Base-by-base conservation (phyloP, 92 coral and sea anemone genomes). In the Epizoanthus rinbou region DNA sequence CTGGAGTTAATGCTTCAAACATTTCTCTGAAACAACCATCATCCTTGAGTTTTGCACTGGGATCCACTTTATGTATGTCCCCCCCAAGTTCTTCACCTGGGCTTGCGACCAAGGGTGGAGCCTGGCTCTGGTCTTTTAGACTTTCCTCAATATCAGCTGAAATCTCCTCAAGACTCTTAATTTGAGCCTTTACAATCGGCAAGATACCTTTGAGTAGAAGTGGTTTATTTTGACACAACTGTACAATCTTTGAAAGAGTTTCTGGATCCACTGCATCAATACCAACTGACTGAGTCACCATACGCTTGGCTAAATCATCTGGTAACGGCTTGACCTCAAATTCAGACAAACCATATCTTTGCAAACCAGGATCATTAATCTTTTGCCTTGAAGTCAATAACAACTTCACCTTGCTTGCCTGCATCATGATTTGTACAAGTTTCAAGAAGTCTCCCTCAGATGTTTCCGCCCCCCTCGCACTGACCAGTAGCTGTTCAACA, bases 211-310 rank as follows among this genome's bases (percentile, higher is more conserved):
- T 84, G 8, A 91, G 86, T 33, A 84, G 45, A 0, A 91, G 84
- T 0, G 95, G 95, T 41, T 86, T 88, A 25, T 87, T 89, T 16
- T 18, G 66, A 71, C 92, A 86, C 54, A 89, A 23, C n/a, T 80
- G 17, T 10, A 58, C 67, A 16, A 91, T 72, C 69, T 60, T 78
- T n/a, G 80, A 74, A 43, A 74, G 9, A 9, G 47, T 52, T 25
- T 47, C 87, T n/a, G 7, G 21, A 18, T 71, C 69, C 24, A 75
- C 60, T 39, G 33, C 80, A 14, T 76, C 65, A 17, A 21, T 50
- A 57, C 57, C 76, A 43, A 56, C 72, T 1, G 90, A 79, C 58
- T 21, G 31, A 28, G 2, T 28, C 31, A 28, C 31, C 31, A 28
- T 28, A 28, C 31, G 31, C 31, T 28, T 28, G 31, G 31, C 31